Conservation (phyloP, 2,113 vertebrate genomes). For the Meriones unguiculatus region DNA sequence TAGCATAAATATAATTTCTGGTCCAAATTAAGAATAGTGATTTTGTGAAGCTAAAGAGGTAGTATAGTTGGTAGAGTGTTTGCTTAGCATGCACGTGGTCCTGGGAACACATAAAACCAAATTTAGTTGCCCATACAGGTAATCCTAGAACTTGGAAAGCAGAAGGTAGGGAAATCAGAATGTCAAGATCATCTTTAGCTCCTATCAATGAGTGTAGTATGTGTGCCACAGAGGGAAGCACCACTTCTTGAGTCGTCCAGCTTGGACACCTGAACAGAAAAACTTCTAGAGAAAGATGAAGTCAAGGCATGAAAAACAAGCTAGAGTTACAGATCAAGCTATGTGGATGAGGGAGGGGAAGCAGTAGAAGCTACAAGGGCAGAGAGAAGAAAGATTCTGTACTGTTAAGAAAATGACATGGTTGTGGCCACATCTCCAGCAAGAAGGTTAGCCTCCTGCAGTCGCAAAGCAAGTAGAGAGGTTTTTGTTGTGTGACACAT, state of each 20-base stretch:
- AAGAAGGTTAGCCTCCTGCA: not conserved
- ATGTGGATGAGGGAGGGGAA: not conserved
- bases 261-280: not conserved
- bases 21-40: not conserved
- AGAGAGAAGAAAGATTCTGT: not conserved
- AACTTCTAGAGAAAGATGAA: not conserved
- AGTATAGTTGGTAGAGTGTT: not conserved
- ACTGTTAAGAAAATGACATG: not conserved
- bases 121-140: not conserved
- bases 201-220: rapidly evolving
- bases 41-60: not conserved
- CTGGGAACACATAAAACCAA: not conserved
- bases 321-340: not conserved
- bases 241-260: not conserved
- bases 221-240: not conserved
- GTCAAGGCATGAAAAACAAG: not conserved
- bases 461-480: not conserved
- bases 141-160: not conserved
- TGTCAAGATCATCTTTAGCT: not conserved
- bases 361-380: not conserved
- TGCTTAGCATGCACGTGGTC: not conserved
- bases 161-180: not conserved
- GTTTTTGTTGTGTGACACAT: not conserved
- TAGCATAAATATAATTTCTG: not conserved
- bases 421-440: not conserved